phyloP scores from a whole-genome alignment of 2,888 invertebrate genomes.

The Euplagia quadripunctaria region DNA sequence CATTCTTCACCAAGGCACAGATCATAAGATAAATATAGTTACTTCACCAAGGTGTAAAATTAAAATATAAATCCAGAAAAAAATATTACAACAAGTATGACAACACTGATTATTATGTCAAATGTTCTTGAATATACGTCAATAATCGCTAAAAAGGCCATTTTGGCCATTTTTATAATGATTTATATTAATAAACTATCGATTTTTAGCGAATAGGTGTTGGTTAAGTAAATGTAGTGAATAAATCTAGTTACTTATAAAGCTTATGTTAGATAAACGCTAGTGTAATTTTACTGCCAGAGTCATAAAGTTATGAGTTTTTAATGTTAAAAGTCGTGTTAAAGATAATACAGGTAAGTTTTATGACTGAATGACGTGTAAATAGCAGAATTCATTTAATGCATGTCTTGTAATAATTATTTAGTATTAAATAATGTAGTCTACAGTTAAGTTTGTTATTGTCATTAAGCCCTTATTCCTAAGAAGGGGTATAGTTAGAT shows the following conservation, averaged over 20 bases:
- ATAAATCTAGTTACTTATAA: constrained; percentile 32
- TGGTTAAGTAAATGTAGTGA: constrained; percentile 39
- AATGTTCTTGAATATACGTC: constrained; percentile 47
- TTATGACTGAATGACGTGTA: constrained; percentile 78
- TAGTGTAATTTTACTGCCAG: constrained; percentile 40
- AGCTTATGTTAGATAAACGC: constrained; percentile 21
- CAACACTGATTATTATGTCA: constrained; percentile 43
- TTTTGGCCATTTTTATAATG: constrained; percentile 70
- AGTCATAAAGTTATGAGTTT: constrained; percentile 58
- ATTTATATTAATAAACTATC: constrained; percentile 67
- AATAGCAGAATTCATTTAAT: constrained; percentile 49
- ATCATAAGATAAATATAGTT: no score
- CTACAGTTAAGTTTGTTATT: background rate
- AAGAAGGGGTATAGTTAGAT: background rate
- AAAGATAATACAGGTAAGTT: constrained; percentile 65
- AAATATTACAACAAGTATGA: constrained; percentile 7
- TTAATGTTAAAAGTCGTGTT: constrained; percentile 56
- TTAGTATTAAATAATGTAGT: background rate
- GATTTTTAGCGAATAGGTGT: constrained; percentile 70
- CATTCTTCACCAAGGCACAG: no score
- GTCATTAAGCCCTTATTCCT: no score
- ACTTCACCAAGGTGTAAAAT: no score
- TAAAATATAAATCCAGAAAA: background rate
- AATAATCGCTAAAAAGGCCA: constrained; percentile 62
- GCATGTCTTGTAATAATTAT: constrained; percentile 13